Evolutionary conservation across 2,888 invertebrate species (phyloP), one percentile per base, ranked within the genome.

Genomic region (Oscheius myriophilus): DNA sequence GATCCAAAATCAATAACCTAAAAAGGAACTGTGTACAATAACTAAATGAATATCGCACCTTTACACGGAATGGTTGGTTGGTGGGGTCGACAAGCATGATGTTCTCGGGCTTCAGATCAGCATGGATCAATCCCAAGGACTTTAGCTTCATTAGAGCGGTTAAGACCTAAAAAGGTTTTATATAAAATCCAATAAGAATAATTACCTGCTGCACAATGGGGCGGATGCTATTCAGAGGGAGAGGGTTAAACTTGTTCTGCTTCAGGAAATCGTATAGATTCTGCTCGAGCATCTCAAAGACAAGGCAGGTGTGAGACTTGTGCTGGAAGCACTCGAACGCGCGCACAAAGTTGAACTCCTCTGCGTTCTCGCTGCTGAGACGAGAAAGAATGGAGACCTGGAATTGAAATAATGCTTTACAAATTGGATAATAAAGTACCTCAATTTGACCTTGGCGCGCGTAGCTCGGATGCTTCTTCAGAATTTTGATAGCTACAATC

Each of bases 391-490:
- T 87, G n/a, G 86, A 85, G 7, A 74, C 74, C 74, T 74, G 26
- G 63, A 16, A 52, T n/a, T 39, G 14, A 49, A 16, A 26, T 65
- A 43, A 23, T 23, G 42, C 18, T 23, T 12, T 23, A 23, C 25
- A 39, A 63, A 33, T 12, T 23, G 16, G 25, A 12, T 21, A 65
- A n/a, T n/a, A 41, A 14, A 11, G 12, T 77, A 95, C 97, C 91
- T 99, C 98, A 89, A 99, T 98, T 90, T 99, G 98, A 83, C 98
- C 98, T 90, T 98, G 98, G 86, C 98, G 92, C 81, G 97, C 97
- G 90, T 99, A 99, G 84, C 96, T 97, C 80, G 98, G 98, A 90
- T 99, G 98, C 90, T 99, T 99, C 90, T 99, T 99, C 72, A 99
- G 90, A 88, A 99, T 99, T 91, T 99, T 99, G 89, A 99, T 98